A percentile compares a stretch with the other conserved stretches of the same genome.
Conservation (phyloP, 2,888 invertebrate genomes). For the Eubasilissa splendida region DNA sequence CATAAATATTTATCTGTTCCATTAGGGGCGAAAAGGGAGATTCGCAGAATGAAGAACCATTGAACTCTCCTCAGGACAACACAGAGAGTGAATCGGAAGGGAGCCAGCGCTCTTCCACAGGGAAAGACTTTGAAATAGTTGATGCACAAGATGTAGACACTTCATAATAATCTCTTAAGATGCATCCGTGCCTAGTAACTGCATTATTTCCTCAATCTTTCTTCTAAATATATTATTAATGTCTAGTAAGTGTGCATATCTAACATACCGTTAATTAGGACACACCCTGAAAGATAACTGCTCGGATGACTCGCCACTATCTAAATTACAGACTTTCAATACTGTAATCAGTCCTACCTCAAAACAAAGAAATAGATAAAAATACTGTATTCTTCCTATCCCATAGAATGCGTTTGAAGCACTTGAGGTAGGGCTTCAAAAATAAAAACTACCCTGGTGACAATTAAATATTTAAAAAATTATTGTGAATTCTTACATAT, state of each 20-base stretch:
- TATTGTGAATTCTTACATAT: too few relatives aligned
- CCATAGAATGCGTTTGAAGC: too few relatives aligned
- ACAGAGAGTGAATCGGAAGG: slow-evolving; percentile 85
- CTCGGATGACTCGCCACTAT: too few relatives aligned
- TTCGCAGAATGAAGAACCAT: slow-evolving; percentile 51
- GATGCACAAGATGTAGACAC: slow-evolving; percentile 79
- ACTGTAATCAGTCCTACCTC: too few relatives aligned
- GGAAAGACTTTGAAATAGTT: slow-evolving; percentile 91
- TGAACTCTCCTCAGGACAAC: slow-evolving; percentile 62
- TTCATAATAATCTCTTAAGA: slow-evolving; percentile 58
- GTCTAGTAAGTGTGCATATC: slow-evolving; percentile 6
- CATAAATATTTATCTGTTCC: background rate
- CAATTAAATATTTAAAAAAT: too few relatives aligned
- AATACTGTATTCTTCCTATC: too few relatives aligned
- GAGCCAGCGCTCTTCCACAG: slow-evolving; percentile 86
- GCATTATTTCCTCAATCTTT: slow-evolving; percentile 17
- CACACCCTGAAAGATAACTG: too few relatives aligned
- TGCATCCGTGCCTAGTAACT: slow-evolving; percentile 5
- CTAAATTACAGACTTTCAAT: too few relatives aligned
- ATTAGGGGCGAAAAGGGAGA: slow-evolving; percentile 52
- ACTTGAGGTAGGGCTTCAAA: too few relatives aligned
- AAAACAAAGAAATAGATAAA: too few relatives aligned
- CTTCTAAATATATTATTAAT: background rate
- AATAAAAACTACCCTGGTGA: too few relatives aligned
- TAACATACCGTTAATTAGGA: too few relatives aligned